A percentile compares a stretch with the other conserved stretches of the same genome.
These are phyloP conservation scores for Dicerorhinus sumatrensis DNA, from an alignment of 2,113 vertebrate species.

Conservation along the genomic window DNA sequence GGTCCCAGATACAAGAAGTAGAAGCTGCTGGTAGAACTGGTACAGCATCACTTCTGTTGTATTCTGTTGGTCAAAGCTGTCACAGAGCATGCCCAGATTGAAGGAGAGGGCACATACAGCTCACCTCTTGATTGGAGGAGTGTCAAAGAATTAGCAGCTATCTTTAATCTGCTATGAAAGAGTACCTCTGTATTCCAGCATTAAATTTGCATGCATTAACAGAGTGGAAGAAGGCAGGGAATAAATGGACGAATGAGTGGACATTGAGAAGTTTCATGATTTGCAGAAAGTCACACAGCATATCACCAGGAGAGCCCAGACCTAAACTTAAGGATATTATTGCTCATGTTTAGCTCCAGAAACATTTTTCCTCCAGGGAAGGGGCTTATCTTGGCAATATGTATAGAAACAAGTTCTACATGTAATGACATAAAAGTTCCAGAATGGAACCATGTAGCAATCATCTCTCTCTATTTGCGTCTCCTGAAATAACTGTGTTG, in stretches of 20 bases:
- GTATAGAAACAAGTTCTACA: not conserved
- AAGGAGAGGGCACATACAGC: not conserved
- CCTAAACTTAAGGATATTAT: not conserved
- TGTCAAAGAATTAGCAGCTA: not conserved
- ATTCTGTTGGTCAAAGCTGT: not conserved
- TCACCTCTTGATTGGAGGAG: not conserved
- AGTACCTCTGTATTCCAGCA: not conserved
- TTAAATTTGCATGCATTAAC: not conserved
- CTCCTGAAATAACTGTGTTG: slow-evolving; percentile 70
- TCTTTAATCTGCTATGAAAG: not conserved
- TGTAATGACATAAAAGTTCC: slow-evolving; percentile 48
- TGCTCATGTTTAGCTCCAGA: not conserved
- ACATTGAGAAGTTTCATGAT: not conserved
- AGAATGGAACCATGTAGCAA: slow-evolving; percentile 70
- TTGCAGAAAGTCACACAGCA: not conserved
- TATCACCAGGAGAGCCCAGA: not conserved
- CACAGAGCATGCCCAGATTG: not conserved
- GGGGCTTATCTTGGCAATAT: not conserved
- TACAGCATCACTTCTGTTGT: not conserved
- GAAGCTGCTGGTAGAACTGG: not conserved
- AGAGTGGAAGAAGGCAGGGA: not conserved
- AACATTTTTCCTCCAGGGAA: slow-evolving; percentile 33
- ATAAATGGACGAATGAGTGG: not conserved
- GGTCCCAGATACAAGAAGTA: not conserved
- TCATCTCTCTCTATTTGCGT: slow-evolving; percentile 74